These are phyloP conservation scores for Nerophis lumbriciformis DNA, from an alignment of 2,113 vertebrate species.

Conservation along the genomic window DNA sequence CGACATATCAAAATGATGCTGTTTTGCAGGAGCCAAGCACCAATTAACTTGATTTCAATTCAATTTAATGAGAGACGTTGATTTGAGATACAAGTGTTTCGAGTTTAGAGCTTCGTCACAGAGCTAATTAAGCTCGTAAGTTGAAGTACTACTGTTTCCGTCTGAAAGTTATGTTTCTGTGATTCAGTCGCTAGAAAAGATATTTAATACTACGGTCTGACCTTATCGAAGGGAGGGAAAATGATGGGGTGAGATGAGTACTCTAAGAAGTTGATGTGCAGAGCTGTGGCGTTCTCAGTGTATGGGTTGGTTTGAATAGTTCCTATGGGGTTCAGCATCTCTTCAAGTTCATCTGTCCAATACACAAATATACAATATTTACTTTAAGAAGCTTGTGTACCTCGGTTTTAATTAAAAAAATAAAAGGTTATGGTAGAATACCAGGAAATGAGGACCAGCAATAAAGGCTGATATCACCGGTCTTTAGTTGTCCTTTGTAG, in stretches of 20 bases:
- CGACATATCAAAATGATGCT: too few species aligned
- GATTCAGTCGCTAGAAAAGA: background rate
- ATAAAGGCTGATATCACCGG: slow-evolving; percentile 84
- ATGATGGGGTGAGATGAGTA: slow-evolving; percentile 78
- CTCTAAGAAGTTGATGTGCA: slow-evolving; percentile 89
- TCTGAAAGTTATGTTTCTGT: background rate
- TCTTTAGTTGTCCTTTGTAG: slow-evolving; percentile 93
- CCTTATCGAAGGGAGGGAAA: slow-evolving; percentile 97
- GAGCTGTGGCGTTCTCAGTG: slow-evolving; percentile 89
- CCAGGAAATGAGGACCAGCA: slow-evolving; percentile 99
- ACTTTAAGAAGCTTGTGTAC: background rate
- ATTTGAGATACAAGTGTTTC: too few species aligned
- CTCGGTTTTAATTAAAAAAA: background rate
- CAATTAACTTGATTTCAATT: too few species aligned
- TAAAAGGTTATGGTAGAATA: slow-evolving; percentile 35
- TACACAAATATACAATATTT: background rate
- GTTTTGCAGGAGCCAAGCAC: too few species aligned
- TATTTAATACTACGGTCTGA: slow-evolving; percentile 49
- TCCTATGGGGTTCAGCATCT: slow-evolving; percentile 98
- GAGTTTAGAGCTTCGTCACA: too few species aligned
- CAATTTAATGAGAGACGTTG: too few species aligned
- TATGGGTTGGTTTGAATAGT: slow-evolving; percentile 96
- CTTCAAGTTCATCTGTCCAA: slow-evolving; percentile 93
- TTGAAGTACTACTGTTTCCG: too few species aligned
- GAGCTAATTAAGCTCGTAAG: too few species aligned